Evolutionary conservation across 2,888 invertebrate genomes (phyloP), one percentile per base, ranked within the genome.

Genomic region (Acrocyrtus sp.): DNA sequence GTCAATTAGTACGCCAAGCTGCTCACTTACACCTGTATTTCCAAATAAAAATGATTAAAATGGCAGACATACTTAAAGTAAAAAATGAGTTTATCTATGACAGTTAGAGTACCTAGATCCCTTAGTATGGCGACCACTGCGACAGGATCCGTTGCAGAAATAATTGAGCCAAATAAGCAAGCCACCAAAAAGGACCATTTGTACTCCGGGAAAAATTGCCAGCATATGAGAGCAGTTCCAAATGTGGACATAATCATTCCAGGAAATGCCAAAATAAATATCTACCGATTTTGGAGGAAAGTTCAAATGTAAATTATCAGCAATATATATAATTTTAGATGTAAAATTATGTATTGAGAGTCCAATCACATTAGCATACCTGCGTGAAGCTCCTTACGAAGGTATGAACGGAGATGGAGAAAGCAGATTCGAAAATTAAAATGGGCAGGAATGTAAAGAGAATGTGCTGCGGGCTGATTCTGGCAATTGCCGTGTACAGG

Each of bases 71-170:
- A 51, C 21, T 53, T 4, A 29, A 19, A 53, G 15, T 39, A 26
- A 27, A 27, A 48, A n/a, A n/a, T n/a, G n/a, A n/a, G n/a, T n/a
- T n/a, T n/a, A n/a, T n/a, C n/a, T n/a, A n/a, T n/a, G n/a, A n/a
- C n/a, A n/a, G n/a, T n/a, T n/a, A 50, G 26, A n/a, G 15, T 50
- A 76, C 85, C 85, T 27, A 85, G 72, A 68, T 86, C 85, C 76
- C 84, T 83, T 5, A 86, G 82, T 53, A 86, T 81, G 3, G 85
- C 84, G 5, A 86, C 85, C 0, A 86, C 85, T 8, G 86, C 85
- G 1, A 85, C 85, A 1, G 86, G 86, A 80, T 86, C 86, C 0
- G 86, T 86, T n/a, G 86, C 85, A 73, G 84, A 84, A 21, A 86
- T 81, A 26, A 86, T 84, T 2, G 84, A 80, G 0, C 85, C 85